Base-by-base conservation (phyloP, 2,888 invertebrate genomes). In the Trachelus tabidus region DNA sequence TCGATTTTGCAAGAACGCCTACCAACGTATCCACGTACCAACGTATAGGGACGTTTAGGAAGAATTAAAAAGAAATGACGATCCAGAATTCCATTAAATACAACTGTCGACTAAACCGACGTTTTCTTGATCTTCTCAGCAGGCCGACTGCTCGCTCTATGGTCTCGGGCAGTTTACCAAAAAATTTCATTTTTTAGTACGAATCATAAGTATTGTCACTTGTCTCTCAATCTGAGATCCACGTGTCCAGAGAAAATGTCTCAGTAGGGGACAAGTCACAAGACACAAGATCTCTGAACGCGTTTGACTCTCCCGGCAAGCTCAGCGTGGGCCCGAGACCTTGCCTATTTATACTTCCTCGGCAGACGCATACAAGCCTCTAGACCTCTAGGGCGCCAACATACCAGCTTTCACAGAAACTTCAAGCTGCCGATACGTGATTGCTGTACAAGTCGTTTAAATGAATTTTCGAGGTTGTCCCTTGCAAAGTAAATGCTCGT, bases 301-400 rank as follows among this genome's bases (percentile, higher is more conserved):
- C 81, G 82, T 79, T 80, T 77, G 75, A 68, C 81, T 85, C 86
- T 85, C 87, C 86, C 83, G 83, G 86, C 82, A 79, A 81, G 86
- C 88, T 88, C 84, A 83, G 86, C 87, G 85, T 87, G 87, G 87
- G 87, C 85, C 86, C 85, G 83, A 85, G 87, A 85, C 86, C 86
- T 87, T 85, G 88, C 80, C 89, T 89, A 90, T 90, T 90, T 90
- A 89, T 89, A 90, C 88, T 85, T 84, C 82, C 77, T 73, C 68
- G 31, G 35, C 76, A 69, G 69, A 69, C 68, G 31, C 75, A 79
- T 77, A 78, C 77, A 75, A 77, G 71, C 71, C 56, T 56, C 23
- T 9, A 9, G 56, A 56, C 56, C 56, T 56, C 56, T 23, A 56
- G 56, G 56, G 56, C 56, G 56, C 56, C 23, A 56, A 56, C 56